Base-by-base conservation (phyloP, 1,140 invertebrate genomes). In the Kradibia gibbosae region DNA sequence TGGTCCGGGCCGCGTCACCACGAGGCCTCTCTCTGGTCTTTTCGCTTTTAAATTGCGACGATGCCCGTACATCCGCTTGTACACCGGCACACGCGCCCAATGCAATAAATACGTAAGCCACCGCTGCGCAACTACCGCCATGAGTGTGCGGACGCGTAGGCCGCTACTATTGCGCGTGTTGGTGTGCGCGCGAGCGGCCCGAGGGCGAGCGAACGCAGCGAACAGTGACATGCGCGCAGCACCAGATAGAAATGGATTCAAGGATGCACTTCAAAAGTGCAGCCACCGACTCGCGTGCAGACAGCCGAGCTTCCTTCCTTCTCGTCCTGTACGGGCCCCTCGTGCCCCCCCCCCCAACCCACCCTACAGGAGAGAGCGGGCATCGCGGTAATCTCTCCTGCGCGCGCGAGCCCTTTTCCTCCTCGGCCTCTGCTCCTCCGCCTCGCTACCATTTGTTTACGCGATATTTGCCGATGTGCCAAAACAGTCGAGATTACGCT, bases 201-300 rank as follows among this genome's bases (percentile, higher is more conserved):
- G n/a, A 28, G n/a, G 62, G n/a, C 0, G 22, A 39, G 62, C 36
- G 62, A 13, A 22, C 17, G 28, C 1, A 3, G 17, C 62, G 34
- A 34, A 17, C 60, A 62, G 20, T 67, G 62, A 67, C 62, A 67
- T 36, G 70, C 70, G 70, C 42, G 42, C 70, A 71, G 22, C 25
- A n/a, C 10, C 20, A 71, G 10, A 28, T 7, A 42, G 11, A 48
- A 25, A 48, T 20, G n/a, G 70, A 48, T 48, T 71, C 70, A 71
- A 71, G 70, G 70, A 71, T 71, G 70, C 42, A 11, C 25, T 7
- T 39, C 13, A 28, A n/a, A 48, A 25, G 28, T 4, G 60, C 20
- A 34, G 20, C 25, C 62, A 31, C 31, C n/a, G n/a, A 5, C 10
- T 34, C 31, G 34, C 3, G n/a, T n/a, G n/a, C n/a, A n/a, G n/a